Conservation (phyloP, 2,888 invertebrate genomes). For the Nemoura dubitans region DNA sequence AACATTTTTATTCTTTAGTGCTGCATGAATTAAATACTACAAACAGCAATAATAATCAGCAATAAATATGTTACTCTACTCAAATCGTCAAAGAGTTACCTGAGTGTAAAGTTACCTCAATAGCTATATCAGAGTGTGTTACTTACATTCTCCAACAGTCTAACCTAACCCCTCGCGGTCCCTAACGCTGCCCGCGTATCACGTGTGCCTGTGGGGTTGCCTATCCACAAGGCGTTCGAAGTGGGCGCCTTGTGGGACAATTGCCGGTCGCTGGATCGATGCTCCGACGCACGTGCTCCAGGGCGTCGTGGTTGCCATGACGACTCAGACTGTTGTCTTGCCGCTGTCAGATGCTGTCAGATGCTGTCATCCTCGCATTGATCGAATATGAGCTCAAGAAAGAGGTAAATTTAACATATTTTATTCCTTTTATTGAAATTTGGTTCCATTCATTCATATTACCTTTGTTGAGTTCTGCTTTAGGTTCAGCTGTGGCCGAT, state of each 20-base stretch:
- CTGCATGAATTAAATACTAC: too few species aligned
- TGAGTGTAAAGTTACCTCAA: too few species aligned
- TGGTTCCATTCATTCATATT: neutral
- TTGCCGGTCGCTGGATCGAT: neutral
- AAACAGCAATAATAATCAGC: too few species aligned
- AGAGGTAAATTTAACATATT: neutral
- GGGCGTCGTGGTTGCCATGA: neutral
- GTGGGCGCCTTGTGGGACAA: neutral
- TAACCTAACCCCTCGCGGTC: too few species aligned
- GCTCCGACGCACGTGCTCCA: neutral
- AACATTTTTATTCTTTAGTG: too few species aligned
- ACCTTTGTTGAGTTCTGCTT: neutral
- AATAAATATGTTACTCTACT: too few species aligned
- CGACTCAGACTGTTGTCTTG: neutral
- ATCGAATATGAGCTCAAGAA: neutral
- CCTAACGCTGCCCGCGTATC: too few species aligned
- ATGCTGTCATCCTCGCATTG: neutral
- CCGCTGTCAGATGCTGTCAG: neutral
- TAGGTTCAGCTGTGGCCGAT: neutral
- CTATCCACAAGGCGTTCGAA: neutral
- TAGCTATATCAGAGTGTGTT: too few species aligned
- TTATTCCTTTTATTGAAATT: neutral
- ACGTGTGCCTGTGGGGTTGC: neutral
- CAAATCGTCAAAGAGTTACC: too few species aligned
- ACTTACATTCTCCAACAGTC: too few species aligned